These are phyloP conservation scores for Sceliomorpha sp. DNA, from an alignment of 2,888 invertebrate genomes.

Conservation along the genomic window DNA sequence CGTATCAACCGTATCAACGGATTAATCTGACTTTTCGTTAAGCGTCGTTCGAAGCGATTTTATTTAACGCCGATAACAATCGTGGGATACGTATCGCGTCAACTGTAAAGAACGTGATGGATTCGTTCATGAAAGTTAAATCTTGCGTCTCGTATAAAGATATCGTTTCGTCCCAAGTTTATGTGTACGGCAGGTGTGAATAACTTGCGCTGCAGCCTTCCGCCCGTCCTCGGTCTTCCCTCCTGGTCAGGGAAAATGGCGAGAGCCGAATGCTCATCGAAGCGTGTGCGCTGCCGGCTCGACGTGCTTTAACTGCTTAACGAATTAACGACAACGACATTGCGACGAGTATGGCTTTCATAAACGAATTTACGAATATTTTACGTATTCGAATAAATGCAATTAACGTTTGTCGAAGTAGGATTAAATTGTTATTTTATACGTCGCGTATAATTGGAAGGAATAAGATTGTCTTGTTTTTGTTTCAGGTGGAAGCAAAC, in stretches of 20 bases:
- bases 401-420: no score
- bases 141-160: neutral
- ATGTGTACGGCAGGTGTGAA: constrained; percentile 16
- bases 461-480: neutral
- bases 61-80: no score
- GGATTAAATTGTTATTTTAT: no score
- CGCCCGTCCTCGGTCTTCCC: constrained; percentile 3
- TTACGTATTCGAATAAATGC: no score
- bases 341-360: neutral
- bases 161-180: constrained; percentile 4
- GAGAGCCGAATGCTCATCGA: constrained; percentile 12
- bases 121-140: constrained; percentile 3
- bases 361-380: neutral
- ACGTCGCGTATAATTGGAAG: no score
- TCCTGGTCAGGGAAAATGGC: constrained; percentile 10
- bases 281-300: no score
- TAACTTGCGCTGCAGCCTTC: constrained; percentile 3
- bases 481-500: constrained; percentile 22
- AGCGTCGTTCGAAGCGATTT: no score
- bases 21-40: no score
- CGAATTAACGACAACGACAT: constrained; percentile 13
- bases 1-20: no score
- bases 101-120: constrained; percentile 1
- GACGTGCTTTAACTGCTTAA: constrained; percentile 15
- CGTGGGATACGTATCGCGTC: no score